phyloP scores from a whole-genome alignment of 2,888 invertebrate genomes.

The Endomychus coccineus region DNA sequence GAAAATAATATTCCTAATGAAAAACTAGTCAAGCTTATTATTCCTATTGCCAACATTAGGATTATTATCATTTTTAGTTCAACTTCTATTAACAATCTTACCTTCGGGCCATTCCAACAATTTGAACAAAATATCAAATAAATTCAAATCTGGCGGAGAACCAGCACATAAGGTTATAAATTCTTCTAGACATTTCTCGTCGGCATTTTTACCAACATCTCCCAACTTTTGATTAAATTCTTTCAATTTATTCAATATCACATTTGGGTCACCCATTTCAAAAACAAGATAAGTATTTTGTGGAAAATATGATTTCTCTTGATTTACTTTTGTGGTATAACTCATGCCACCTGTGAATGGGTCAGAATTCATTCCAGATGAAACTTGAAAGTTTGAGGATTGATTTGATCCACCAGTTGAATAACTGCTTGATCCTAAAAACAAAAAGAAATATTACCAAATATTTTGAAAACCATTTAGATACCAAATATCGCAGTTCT shows the following conservation, averaged over 20 bases:
- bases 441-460: too few species aligned
- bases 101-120: constrained; percentile 68
- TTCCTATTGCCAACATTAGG: too few species aligned
- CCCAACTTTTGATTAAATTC: constrained; percentile 65
- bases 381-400: constrained; percentile 24
- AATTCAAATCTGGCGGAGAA: constrained; percentile 42
- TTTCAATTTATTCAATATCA: constrained; percentile 64
- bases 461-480: too few species aligned
- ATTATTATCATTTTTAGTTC: too few species aligned
- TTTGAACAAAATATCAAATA: constrained; percentile 52
- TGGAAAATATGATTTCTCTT: constrained; percentile 35
- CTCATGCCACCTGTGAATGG: constrained; percentile 53
- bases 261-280: constrained; percentile 67
- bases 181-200: constrained; percentile 51
- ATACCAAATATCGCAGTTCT: too few species aligned
- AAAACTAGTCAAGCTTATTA: too few species aligned
- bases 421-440: constrained; percentile 38
- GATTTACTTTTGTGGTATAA: constrained; percentile 20
- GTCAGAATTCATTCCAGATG: constrained; percentile 48
- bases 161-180: constrained; percentile 58
- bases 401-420: constrained; percentile 29
- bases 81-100: constrained; percentile 29
- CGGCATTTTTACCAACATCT: constrained; percentile 47
- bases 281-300: constrained; percentile 56
- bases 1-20: too few species aligned